Base-by-base conservation (phyloP, 1,140 invertebrate genomes). In the Aradophagus sp. region DNA sequence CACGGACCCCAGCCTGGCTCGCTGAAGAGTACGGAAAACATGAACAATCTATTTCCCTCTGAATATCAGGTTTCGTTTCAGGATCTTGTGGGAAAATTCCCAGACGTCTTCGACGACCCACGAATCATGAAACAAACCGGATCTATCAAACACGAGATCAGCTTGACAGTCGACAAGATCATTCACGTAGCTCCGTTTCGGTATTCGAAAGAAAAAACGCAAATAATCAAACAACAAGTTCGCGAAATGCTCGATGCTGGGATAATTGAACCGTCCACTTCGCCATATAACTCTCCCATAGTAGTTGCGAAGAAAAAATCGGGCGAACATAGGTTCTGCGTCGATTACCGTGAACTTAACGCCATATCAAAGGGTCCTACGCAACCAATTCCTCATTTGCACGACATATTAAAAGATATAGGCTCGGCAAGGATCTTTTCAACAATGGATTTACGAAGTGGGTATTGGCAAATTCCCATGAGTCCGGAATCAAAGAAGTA, bases 221-320 rank as follows among this genome's bases (percentile, higher is more conserved):
- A 12, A 17, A 16, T 53, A 0, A 72, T 62, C 2, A 11, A 48
- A 6, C 14, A 55, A 14, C 69, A 75, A 44, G 34, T 73, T 6
- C n/a, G 34, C 3, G 53, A 75, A 14, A 69, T 78, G 69, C 27
- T 77, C 1, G 41, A 45, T 5, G 14, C 50, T 2, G 73, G 59
- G 1, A 45, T 83, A 1, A 78, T 84, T 7, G 45, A 74, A 56
- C 77, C 72, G 0, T 53, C 69, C 1, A 47, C 31, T 10, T 75
- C 71, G 2, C 76, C 75, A 12, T 87, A 83, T 70, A 55, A 42
- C 20, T 82, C 80, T 2, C 85, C 85, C 1, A 75, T 88, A 0
- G 77, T 88, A 0, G 13, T 87, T 2, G 81, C 86, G 1, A 71
- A 61, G 7, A 90, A 89, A 68, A 83, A 50, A 20, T 82, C 88